These are phyloP conservation scores for Neodiprion fabricii DNA, from an alignment of 1,140 invertebrate genomes.

Conservation along the genomic window DNA sequence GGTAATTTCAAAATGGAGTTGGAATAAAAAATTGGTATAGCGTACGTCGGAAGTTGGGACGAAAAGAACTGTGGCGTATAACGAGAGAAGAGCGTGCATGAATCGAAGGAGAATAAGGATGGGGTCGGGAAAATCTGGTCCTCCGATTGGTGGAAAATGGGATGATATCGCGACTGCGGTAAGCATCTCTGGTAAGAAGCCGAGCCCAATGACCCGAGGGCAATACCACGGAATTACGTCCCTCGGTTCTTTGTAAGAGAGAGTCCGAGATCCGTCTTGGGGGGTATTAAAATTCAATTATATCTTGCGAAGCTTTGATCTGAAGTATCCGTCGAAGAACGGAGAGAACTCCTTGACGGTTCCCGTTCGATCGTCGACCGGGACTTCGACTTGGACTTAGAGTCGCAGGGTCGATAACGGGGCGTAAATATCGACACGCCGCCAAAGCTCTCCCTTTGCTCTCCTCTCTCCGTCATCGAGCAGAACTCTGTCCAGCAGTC, in stretches of 20 bases:
- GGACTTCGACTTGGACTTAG: not conserved
- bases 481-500: slow-evolving; percentile 33
- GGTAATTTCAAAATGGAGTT: too few relatives aligned
- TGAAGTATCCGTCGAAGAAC: not conserved
- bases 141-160: too few relatives aligned
- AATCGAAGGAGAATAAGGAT: too few relatives aligned
- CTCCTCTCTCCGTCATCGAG: slow-evolving; percentile 19
- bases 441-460: not conserved
- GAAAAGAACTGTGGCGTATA: too few relatives aligned
- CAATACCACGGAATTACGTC: not conserved
- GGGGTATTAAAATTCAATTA: not conserved
- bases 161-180: not conserved
- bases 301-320: not conserved
- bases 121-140: too few relatives aligned
- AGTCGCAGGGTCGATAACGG: not conserved
- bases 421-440: not conserved
- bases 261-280: not conserved
- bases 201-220: not conserved
- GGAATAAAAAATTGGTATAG: too few relatives aligned
- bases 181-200: not conserved
- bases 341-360: not conserved
- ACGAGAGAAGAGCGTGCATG: too few relatives aligned
- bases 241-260: not conserved
- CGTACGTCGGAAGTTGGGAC: too few relatives aligned
- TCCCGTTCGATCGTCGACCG: not conserved